A percentile compares a stretch with the other conserved stretches of the same genome.
Evolutionary conservation across 2,888 invertebrate genomes (phyloP).

Genomic region (Steinernema scapterisci): DNA sequence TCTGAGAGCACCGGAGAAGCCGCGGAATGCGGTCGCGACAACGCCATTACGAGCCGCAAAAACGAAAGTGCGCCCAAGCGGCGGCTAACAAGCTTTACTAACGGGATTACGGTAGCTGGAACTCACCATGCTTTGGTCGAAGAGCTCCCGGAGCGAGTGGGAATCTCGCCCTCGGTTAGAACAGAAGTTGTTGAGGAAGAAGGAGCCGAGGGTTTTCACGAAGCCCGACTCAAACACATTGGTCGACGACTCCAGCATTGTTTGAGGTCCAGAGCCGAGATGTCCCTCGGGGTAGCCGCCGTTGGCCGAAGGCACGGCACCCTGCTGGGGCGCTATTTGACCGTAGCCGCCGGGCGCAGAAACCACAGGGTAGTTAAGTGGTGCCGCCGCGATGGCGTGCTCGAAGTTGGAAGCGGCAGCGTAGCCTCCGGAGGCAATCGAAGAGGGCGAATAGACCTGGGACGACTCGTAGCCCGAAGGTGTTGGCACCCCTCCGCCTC

Average conservation of each 20-base stretch:
- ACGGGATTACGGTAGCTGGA: neutral
- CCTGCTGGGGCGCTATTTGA: constrained; percentile 38
- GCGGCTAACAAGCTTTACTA: neutral
- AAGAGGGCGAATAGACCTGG: neutral
- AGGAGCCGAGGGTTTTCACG: constrained; percentile 19
- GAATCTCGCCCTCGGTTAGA: neutral
- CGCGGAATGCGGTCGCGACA: constrained; percentile 26
- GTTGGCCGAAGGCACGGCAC: constrained; percentile 54
- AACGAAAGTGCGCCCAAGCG: constrained; percentile 16
- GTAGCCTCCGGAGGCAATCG: constrained; percentile 27
- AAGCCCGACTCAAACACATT: constrained; percentile 11
- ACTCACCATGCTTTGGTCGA: constrained; percentile 82
- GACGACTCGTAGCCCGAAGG: constrained; percentile 24
- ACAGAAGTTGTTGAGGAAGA: constrained; percentile 31
- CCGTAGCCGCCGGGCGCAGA: constrained; percentile 35
- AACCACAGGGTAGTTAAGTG: constrained; percentile 39
- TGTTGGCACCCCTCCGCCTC: neutral
- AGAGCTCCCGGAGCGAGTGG: constrained; percentile 26
- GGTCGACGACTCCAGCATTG: neutral
- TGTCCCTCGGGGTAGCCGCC: constrained; percentile 44
- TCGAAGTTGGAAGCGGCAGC: constrained; percentile 3
- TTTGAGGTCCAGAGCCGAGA: constrained; percentile 34
- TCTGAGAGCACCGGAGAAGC: neutral
- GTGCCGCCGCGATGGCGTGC: constrained; percentile 42
- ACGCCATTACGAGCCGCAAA: constrained; percentile 10